These are phyloP conservation scores for Tetramorium bicarinatum DNA, from an alignment of 2,888 invertebrate genomes.

Conservation along the genomic window DNA sequence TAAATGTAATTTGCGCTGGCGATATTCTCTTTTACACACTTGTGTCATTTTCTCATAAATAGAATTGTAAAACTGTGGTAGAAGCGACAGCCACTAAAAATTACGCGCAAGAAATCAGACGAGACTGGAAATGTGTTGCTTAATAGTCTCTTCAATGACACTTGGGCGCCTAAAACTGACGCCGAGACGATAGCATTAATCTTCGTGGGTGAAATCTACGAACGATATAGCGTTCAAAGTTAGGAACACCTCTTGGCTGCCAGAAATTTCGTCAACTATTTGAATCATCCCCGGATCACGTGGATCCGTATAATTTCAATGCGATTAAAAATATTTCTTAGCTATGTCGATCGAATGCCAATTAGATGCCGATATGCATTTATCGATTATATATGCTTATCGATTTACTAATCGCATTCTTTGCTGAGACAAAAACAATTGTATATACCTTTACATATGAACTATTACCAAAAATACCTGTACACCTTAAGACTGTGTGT, in stretches of 20 bases:
- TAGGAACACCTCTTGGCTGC: slow-evolving; percentile 46
- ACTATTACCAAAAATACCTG: neutral
- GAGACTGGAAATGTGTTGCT: slow-evolving; percentile 39
- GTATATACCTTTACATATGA: neutral
- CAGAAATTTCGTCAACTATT: slow-evolving; percentile 62
- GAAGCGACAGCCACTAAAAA: neutral
- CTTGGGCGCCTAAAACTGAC: neutral
- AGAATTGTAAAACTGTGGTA: neutral
- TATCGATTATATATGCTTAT: neutral
- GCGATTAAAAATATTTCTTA: neutral
- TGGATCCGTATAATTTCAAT: neutral
- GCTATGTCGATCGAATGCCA: slow-evolving; percentile 16
- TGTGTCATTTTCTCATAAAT: neutral
- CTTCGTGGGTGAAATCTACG: slow-evolving; percentile 8
- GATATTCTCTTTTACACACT: neutral
- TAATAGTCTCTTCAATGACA: neutral
- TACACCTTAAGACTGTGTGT: neutral
- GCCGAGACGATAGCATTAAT: slow-evolving; percentile 10
- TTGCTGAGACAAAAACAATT: neutral
- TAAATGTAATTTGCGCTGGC: neutral
- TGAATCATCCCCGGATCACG: slow-evolving; percentile 17
- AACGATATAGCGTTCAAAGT: slow-evolving; percentile 46
- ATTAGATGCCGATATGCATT: neutral
- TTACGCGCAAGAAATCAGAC: neutral
- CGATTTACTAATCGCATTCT: slow-evolving; percentile 7